These are phyloP conservation scores for Falco naumanni DNA, from an alignment of 2,797 vertebrate genomes.

Conservation along the genomic window DNA sequence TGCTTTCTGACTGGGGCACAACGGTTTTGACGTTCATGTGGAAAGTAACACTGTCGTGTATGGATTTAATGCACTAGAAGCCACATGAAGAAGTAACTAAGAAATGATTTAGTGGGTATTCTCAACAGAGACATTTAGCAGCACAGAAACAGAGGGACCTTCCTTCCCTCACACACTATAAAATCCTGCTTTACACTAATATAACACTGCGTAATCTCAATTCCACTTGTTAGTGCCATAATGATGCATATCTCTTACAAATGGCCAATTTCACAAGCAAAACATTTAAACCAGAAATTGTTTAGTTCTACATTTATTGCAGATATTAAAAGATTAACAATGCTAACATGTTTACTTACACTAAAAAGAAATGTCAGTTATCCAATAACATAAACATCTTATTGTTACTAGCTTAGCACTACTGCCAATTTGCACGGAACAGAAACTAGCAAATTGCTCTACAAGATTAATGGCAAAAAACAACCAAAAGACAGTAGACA, in stretches of 20 bases:
- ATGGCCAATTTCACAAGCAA: slow-evolving; percentile 47
- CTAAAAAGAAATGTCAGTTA: slow-evolving; percentile 48
- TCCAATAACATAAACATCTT: slow-evolving; percentile 53
- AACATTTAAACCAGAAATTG: background rate
- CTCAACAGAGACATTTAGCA: background rate
- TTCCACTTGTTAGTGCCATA: background rate
- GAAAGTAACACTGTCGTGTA: background rate
- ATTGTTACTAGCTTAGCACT: slow-evolving; percentile 40
- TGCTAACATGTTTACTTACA: slow-evolving; percentile 61
- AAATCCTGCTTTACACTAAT: background rate
- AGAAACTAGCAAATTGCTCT: slow-evolving; percentile 55
- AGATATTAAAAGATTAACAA: slow-evolving; percentile 66
- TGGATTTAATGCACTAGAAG: background rate
- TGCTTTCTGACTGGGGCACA: background rate
- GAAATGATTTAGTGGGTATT: background rate
- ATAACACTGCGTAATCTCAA: background rate
- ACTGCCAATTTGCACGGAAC: slow-evolving; percentile 43
- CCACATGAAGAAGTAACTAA: background rate
- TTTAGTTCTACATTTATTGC: slow-evolving; percentile 75
- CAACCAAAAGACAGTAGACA: slow-evolving; percentile 67
- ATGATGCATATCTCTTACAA: background rate
- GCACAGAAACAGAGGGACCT: background rate
- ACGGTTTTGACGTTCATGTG: background rate
- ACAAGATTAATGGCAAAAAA: slow-evolving; percentile 56
- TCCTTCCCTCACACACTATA: background rate